A percentile compares a stretch with the other conserved stretches of the same genome.
Conservation (phyloP, 2,113 vertebrate genomes). For the Eptesicus fuscus region DNA sequence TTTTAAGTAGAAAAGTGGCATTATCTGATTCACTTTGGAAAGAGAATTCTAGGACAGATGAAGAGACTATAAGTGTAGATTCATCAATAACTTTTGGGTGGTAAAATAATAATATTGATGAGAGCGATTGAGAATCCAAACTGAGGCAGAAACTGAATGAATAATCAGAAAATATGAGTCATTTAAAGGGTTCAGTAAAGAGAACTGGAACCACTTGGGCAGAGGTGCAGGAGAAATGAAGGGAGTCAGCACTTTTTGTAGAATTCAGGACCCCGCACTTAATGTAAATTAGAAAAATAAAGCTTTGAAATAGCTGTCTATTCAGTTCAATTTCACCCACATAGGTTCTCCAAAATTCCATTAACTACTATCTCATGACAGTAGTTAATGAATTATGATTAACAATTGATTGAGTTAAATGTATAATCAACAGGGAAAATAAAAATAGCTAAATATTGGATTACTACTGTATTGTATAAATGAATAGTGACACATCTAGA, state of each 20-base stretch:
- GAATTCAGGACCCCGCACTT: neutral
- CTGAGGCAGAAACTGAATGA: neutral
- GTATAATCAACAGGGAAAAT: constrained; percentile 3
- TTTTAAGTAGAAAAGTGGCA: neutral
- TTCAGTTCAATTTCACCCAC: neutral
- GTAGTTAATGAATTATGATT: constrained; percentile 24
- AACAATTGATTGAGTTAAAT: constrained; percentile 46
- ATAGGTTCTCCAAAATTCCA: neutral
- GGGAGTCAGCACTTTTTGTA: neutral
- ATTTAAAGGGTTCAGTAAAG: neutral
- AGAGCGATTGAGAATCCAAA: neutral
- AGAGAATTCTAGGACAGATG: neutral
- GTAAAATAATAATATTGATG: neutral
- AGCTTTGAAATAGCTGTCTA: neutral
- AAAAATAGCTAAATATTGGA: constrained; percentile 17
- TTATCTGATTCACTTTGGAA: neutral
- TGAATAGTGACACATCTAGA: constrained; percentile 34
- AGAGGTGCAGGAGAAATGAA: neutral
- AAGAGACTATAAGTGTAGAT: neutral
- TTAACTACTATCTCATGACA: neutral
- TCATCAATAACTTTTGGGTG: neutral
- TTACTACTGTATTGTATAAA: constrained; percentile 49
- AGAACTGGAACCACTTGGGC: neutral
- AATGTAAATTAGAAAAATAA: constrained; percentile 26
- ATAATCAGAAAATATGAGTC: neutral